Evolutionary conservation across 2,888 invertebrate species (phyloP), one percentile per base, ranked within the genome.

Genomic region (Phyllotreta cruciferae): DNA sequence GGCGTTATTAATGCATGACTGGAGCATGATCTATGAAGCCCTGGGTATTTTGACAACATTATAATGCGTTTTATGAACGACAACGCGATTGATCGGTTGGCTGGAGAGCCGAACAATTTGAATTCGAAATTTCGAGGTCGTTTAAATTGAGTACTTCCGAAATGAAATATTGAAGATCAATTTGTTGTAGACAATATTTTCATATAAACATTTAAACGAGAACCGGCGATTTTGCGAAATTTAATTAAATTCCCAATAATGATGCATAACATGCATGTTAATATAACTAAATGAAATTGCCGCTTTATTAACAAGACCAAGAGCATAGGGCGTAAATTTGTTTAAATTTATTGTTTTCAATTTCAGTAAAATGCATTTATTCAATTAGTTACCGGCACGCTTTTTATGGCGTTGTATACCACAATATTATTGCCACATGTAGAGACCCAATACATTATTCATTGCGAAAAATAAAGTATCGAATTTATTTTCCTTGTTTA

Each of bases 21-120:
- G 52, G 14, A 37, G 6, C 44, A 60, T 60, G 60, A 60, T 60
- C 37, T 52, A 60, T 60, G 44, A 14, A 52, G 42, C 52, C 24
- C 24, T 24, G 13, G n/a, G 11, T 37, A 60, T 35, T 50, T 58
- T 58, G 58, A 52, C 52, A 52, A 53, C 9, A 52, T 36, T 44
- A 60, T 60, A 58, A 58, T 58, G 52, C 58, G 52, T 58, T 58
- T 52, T 52, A 44, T 58, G 50, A 60, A 53, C 35, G 50, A 9
- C 9, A n/a, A 9, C 24, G 42, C 42, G 44, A 53, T 60, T 52
- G 60, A 60, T 60, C 38, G 56, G 47, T 39, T 47, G 37, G 44
- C 14, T 11, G 44, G 9, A 8, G 6, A n/a, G 10, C 11, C 11
- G 45, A 38, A 7, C 38, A 38, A 24, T 24, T 24, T 24, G 24